A percentile compares a stretch with the other conserved stretches of the same genome.
Conservation (phyloP, 1,140 invertebrate species). For the Plodia interpunctella region DNA sequence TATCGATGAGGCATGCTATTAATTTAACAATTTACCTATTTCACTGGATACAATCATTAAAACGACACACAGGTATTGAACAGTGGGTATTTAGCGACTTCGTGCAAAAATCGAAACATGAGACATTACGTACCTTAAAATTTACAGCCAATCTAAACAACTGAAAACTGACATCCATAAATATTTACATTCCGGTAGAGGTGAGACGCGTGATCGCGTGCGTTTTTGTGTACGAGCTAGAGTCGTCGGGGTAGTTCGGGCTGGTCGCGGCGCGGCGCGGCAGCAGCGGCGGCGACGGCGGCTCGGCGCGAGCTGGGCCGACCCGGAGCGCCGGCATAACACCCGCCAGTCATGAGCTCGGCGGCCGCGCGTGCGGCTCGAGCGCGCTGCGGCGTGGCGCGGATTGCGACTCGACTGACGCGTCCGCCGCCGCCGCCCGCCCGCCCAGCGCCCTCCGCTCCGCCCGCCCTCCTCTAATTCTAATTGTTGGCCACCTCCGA, state of each 20-base stretch:
- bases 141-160: slow-evolving; percentile 76
- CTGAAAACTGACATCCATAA: slow-evolving; percentile 76
- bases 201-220: slow-evolving; percentile 58
- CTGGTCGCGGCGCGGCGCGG: slow-evolving; percentile 29
- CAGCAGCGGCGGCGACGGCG: slow-evolving; percentile 30
- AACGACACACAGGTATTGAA: slow-evolving; percentile 31
- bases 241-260: slow-evolving; percentile 25
- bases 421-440: slow-evolving; percentile 19
- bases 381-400: slow-evolving; percentile 31
- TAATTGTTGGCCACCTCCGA: slow-evolving; percentile 64
- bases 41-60: slow-evolving; percentile 34
- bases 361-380: slow-evolving; percentile 25
- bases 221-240: slow-evolving; percentile 49
- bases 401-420: slow-evolving; percentile 36
- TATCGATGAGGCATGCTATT: slow-evolving; percentile 57
- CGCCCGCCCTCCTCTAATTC: slow-evolving; percentile 55
- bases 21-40: slow-evolving; percentile 34
- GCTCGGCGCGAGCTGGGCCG: slow-evolving; percentile 53
- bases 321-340: slow-evolving; percentile 62
- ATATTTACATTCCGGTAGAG: slow-evolving; percentile 72
- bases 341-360: slow-evolving; percentile 34
- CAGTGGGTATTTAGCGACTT: slow-evolving; percentile 37
- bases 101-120: slow-evolving; percentile 58
- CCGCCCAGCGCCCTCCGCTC: slow-evolving; percentile 16
- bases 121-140: slow-evolving; percentile 72